A percentile compares a stretch with the other conserved stretches of the same genome.
Conservation (phyloP, 1,140 invertebrate genomes). For the Drosophila setifemur region DNA sequence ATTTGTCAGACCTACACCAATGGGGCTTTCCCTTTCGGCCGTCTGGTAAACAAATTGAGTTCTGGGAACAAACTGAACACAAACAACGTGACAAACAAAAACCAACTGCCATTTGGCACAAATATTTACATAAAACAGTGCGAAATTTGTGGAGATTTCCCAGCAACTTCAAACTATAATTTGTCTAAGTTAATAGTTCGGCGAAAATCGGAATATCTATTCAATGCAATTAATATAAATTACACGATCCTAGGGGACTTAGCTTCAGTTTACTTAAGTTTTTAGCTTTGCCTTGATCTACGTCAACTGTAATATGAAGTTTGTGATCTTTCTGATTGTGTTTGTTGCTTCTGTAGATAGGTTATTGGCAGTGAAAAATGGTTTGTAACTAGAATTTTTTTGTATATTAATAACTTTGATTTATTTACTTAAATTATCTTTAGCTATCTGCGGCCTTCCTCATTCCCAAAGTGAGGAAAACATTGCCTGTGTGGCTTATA, state of each 20-base stretch:
- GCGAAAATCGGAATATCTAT: conserved; percentile 7
- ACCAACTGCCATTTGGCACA: conserved; percentile 4
- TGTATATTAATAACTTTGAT: not conserved
- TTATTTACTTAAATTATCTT: not conserved
- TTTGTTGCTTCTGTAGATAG: conserved; percentile 8
- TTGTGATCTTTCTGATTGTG: conserved; percentile 26
- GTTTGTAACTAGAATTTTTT: conserved; percentile 12
- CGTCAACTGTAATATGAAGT: conserved; percentile 25
- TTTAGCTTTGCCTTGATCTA: not conserved
- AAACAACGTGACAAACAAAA: conserved; percentile 1
- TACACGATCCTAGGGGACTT: too few relatives aligned
- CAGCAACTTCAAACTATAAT: not conserved
- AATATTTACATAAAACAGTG: conserved; percentile 22
- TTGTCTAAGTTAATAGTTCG: not conserved
- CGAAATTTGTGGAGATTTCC: conserved; percentile 30
- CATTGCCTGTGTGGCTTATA: conserved; percentile 34
- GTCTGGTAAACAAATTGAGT: conserved; percentile 13
- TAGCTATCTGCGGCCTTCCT: conserved; percentile 34
- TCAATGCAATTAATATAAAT: conserved; percentile 2
- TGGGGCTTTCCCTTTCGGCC: conserved; percentile 20
- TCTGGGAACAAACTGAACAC: conserved; percentile 6
- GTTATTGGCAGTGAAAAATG: conserved; percentile 33
- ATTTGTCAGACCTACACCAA: not conserved
- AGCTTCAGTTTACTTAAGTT: conserved; percentile 4
- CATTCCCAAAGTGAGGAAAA: conserved; percentile 25